Evolutionary conservation across 2,113 vertebrate species (phyloP).

Genomic region (Calypte anna): DNA sequence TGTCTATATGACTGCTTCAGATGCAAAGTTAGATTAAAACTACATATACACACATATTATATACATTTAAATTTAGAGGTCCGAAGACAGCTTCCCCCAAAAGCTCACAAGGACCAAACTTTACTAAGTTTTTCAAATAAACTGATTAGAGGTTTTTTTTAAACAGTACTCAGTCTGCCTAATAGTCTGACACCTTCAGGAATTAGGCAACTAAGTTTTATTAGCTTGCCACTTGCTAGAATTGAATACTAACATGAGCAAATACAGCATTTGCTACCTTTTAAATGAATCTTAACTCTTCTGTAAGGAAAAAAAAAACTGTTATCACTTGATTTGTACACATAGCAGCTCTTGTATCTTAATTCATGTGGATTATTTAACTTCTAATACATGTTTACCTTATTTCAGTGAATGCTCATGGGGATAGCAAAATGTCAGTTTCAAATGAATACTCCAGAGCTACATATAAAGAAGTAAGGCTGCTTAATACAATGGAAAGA

Average conservation of each 20-base stretch:
- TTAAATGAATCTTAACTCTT: background rate
- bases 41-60: background rate
- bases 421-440: background rate
- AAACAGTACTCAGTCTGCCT: background rate
- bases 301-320: background rate
- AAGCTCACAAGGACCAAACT: background rate
- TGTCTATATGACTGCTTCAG: background rate
- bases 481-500: background rate
- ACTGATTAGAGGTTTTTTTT: background rate
- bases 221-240: background rate
- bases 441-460: background rate
- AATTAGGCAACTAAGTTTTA: background rate
- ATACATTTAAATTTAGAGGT: background rate
- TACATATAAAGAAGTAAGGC: background rate
- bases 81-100: background rate
- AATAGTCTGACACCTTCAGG: background rate
- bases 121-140: background rate
- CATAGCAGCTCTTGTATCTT: background rate
- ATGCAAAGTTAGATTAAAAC: background rate
- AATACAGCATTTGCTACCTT: background rate
- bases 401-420: background rate
- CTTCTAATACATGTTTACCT: background rate
- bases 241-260: background rate
- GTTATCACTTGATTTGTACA: background rate
- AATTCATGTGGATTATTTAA: background rate